phyloP scores from a whole-genome alignment of 2,888 invertebrate genomes.

The Nemurella pictetii region DNA sequence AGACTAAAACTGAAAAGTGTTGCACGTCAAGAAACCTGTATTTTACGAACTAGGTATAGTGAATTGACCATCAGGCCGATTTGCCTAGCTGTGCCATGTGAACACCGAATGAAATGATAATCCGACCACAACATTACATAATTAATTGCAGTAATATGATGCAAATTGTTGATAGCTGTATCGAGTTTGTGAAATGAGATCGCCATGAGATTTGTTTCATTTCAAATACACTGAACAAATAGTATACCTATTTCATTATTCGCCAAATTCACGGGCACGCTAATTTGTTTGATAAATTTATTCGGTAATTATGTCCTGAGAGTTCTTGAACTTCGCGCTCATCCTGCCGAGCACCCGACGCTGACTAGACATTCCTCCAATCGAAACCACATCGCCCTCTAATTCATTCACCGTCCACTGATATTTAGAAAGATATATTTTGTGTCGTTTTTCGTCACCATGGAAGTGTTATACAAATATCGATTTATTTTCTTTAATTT shows the following conservation, averaged over 20 bases:
- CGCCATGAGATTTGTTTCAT: neutral
- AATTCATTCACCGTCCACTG: neutral
- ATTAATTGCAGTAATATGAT: neutral
- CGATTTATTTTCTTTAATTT: neutral
- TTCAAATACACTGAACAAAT: conserved; percentile 35
- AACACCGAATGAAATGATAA: neutral
- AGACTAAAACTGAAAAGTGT: neutral
- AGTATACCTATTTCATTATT: neutral
- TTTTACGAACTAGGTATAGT: neutral
- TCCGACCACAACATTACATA: neutral
- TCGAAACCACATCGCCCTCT: neutral
- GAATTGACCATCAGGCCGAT: neutral
- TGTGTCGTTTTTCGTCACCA: neutral
- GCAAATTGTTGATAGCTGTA: neutral
- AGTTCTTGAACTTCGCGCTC: conserved; percentile 34
- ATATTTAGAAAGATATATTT: neutral
- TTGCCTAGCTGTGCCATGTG: neutral
- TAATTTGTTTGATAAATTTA: conserved; percentile 29
- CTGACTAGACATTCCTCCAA: neutral
- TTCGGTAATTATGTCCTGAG: conserved; percentile 38
- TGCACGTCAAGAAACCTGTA: neutral
- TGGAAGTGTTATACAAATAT: neutral
- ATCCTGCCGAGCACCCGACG: neutral
- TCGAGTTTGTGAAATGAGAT: neutral
- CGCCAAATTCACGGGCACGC: neutral